phyloP scores from a whole-genome alignment of 2,888 invertebrate genomes.

The Cryptophagus acutangulus region DNA sequence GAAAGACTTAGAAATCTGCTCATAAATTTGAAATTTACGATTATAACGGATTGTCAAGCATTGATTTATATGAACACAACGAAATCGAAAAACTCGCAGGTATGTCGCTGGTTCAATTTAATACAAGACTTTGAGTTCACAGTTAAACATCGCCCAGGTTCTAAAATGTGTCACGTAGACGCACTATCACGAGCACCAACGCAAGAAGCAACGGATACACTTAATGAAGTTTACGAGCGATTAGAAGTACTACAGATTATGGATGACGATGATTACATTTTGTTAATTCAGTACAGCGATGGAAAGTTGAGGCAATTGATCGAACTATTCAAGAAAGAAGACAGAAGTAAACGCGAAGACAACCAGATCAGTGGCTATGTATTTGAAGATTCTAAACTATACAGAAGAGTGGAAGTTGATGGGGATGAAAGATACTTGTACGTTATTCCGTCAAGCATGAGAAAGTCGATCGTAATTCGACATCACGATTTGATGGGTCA shows the following conservation, averaged over 20 bases:
- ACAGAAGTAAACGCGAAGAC: constrained; percentile 13
- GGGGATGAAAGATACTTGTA: constrained; percentile 15
- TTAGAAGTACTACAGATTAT: constrained; percentile 13
- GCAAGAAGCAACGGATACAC: constrained; percentile 14
- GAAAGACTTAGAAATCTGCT: constrained; percentile 26
- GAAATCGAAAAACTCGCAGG: constrained; percentile 27
- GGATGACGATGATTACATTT: constrained; percentile 15
- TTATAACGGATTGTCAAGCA: constrained; percentile 31
- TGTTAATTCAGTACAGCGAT: constrained; percentile 16
- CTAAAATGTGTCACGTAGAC: constrained; percentile 21
- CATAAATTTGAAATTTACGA: constrained; percentile 10
- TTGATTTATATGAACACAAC: constrained; percentile 24
- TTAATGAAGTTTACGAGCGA: constrained; percentile 8
- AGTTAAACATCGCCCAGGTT: constrained; percentile 25
- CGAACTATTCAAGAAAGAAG: constrained; percentile 10
- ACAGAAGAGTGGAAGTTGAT: constrained; percentile 10
- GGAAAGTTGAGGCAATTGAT: constrained; percentile 14
- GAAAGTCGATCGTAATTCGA: constrained; percentile 19
- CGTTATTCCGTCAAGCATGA: constrained; percentile 21
- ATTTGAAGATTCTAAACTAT: constrained; percentile 12
- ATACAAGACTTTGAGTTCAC: constrained; percentile 25
- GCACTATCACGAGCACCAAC: constrained; percentile 25
- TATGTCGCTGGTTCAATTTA: constrained; percentile 25
- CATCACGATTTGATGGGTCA: constrained; percentile 21
- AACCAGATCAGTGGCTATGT: constrained; percentile 16